Base-by-base conservation (phyloP, 2,797 vertebrate genomes). In the Falco berigora region DNA sequence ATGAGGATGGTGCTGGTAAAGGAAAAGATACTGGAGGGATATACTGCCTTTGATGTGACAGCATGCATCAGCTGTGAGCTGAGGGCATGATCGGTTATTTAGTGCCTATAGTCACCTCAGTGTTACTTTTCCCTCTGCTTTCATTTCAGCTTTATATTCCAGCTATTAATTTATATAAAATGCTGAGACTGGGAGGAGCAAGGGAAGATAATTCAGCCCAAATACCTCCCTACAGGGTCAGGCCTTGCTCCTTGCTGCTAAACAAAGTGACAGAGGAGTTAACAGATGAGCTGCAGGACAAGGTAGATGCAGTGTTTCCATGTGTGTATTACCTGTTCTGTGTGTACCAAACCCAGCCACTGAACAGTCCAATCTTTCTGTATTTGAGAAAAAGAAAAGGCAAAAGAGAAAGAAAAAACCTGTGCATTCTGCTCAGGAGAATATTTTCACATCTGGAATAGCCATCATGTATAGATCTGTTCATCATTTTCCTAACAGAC, bases 391-490 rank as follows among this genome's bases (percentile, higher is more conserved):
- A 27, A 12, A 19, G 8, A n/a, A 19, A 49, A 30, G 0, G 9
- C 52, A 47, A 40, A 21, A 23, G 2, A 42, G 21, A 72, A 53
- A 44, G 6, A 8, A 4, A 49, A 44, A 12, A 4, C 0, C 6
- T 36, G 1, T 27, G 4, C 50, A 6, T 72, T 24, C 47, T 83
- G 20, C 82, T 93, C 32, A 72, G 4, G 16, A 83, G 58, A 68
- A 53, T 23, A 15, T 91, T 86, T 83, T 80, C 66, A 86, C 46
- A 84, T 78, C 42, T 90, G 83, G 66, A 81, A 75, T 93, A 90
- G 42, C 73, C 76, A 75, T 25, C 38, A 72, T 42, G 9, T 61
- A 36, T 71, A 79, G 42, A 21, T 75, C 58, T 0, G 24, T 91
- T 92, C 52, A 76, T 87, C 63, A 59, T 79, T 47, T 47, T 73